Base-by-base conservation (phyloP, 2,888 invertebrate genomes). In the Magallana nippona region DNA sequence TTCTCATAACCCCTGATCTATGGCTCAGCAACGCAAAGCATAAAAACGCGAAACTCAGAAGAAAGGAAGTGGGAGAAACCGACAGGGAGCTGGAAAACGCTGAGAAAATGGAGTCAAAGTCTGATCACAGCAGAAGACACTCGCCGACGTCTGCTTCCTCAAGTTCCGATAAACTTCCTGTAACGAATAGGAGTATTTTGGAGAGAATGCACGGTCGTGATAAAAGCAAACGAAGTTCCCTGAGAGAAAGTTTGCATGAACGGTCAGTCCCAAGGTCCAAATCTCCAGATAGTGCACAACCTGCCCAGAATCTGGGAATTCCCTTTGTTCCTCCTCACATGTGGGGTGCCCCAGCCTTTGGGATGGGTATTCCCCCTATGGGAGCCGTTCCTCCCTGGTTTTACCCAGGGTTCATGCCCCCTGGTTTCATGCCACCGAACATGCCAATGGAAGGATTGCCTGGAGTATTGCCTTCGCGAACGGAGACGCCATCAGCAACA, bases 1-100 rank as follows among this genome's bases (percentile, higher is more conserved):
- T 94, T 83, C 91, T 98, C 78, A 98, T 98, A 89, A 98, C 98
- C 0, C 98, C 98, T 0, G 98, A 98, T 86, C 95, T 98, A 2
- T 98, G 98, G 98, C 95, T 98, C 88, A 96, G 96, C 19, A 86
- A 87, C n/a, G 84, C 79, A 19, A 81, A 85, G n/a, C 71, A 71
- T 11, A 57, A 57, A 71, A 71, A 19, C 57, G 56, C 79, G 19
- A 79, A 56, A 79, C 5, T 19, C 56, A 71, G 27, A 22, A 19
- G 71, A 22, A 78, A 80, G n/a, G 80, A 81, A 10, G 44, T 19
- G 1, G 57, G 32, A 78, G 58, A 71, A 2, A 78, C 13, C 15
- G 82, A 83, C 71, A 78, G 10, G n/a, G 63, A 17, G n/a, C 56
- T 78, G 17, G 82, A 84, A 17, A 17, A 13, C n/a, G 44, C 27